Conservation (phyloP, 2,888 invertebrate genomes). For the Agrotis exclamationis region DNA sequence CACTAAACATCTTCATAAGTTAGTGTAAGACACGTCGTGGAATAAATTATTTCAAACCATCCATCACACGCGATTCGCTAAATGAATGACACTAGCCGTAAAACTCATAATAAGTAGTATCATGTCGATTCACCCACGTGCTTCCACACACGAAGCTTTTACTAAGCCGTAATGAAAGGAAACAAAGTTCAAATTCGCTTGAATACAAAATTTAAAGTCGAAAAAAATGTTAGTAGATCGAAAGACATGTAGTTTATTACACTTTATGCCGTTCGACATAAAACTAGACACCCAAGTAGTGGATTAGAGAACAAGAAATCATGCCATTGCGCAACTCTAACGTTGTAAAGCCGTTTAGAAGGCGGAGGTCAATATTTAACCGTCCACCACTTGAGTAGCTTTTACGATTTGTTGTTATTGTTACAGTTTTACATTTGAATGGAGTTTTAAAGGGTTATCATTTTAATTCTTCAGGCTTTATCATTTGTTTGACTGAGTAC, state of each 20-base stretch:
- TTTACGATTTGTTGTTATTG: conserved; percentile 89
- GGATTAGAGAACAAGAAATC: conserved; percentile 82
- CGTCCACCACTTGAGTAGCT: conserved; percentile 72
- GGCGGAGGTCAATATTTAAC: conserved; percentile 85
- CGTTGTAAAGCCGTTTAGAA: conserved; percentile 66
- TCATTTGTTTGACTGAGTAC: conserved; percentile 44
- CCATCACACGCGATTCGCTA: conserved; percentile 83
- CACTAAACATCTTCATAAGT: conserved; percentile 7
- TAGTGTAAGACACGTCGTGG: conserved; percentile 31
- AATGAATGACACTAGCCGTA: conserved; percentile 86
- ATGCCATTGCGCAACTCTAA: conserved; percentile 79
- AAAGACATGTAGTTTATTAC: conserved; percentile 82
- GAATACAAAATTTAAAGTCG: neutral
- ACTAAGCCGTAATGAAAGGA: conserved; percentile 53
- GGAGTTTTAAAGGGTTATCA: conserved; percentile 67
- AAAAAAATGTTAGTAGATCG: conserved; percentile 66
- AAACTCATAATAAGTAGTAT: conserved; percentile 78
- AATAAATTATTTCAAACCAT: conserved; percentile 77
- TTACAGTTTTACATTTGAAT: conserved; percentile 79
- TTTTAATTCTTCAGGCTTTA: conserved; percentile 58
- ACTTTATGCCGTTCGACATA: conserved; percentile 83
- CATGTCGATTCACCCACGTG: conserved; percentile 85
- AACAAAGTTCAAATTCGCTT: conserved; percentile 71
- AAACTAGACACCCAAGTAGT: conserved; percentile 90
- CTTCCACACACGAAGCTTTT: conserved; percentile 43